Conservation (phyloP, 2,888 invertebrate species). For the Polymixis lichenea region DNA sequence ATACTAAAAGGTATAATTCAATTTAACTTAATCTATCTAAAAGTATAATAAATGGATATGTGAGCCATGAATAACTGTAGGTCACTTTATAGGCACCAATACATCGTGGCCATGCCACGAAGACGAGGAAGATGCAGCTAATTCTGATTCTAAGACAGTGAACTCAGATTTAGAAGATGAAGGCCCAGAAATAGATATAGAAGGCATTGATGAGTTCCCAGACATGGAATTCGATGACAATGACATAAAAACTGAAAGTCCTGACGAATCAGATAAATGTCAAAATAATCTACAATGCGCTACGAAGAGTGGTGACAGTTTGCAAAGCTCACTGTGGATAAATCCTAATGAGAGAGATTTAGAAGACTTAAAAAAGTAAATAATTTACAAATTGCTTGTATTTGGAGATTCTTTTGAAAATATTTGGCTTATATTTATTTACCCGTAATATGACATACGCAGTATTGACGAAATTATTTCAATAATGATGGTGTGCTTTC, state of each 20-base stretch:
- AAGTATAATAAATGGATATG: neutral
- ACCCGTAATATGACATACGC: too few species aligned
- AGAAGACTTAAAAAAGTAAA: slow-evolving; percentile 89
- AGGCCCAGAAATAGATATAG: slow-evolving; percentile 79
- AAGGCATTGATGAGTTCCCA: slow-evolving; percentile 82
- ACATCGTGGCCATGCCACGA: slow-evolving; percentile 86
- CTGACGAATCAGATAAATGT: slow-evolving; percentile 76
- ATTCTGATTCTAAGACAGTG: slow-evolving; percentile 85
- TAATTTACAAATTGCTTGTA: slow-evolving; percentile 24
- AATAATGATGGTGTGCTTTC: neutral
- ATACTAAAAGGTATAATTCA: slow-evolving; percentile 83
- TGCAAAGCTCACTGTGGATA: slow-evolving; percentile 85
- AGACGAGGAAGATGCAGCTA: slow-evolving; percentile 86
- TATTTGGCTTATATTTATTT: neutral
- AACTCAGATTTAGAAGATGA: slow-evolving; percentile 86
- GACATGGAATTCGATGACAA: slow-evolving; percentile 83
- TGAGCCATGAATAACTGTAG: slow-evolving; percentile 35
- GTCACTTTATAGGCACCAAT: slow-evolving; percentile 78
- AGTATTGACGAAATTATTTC: neutral
- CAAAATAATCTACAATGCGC: slow-evolving; percentile 38
- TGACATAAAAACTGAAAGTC: slow-evolving; percentile 77
- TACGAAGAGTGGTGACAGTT: slow-evolving; percentile 80
- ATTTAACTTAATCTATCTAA: neutral
- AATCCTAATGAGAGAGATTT: slow-evolving; percentile 88
- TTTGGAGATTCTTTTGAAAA: neutral